Conservation (phyloP, 1,140 invertebrate species). For the Drosophila arizonae region DNA sequence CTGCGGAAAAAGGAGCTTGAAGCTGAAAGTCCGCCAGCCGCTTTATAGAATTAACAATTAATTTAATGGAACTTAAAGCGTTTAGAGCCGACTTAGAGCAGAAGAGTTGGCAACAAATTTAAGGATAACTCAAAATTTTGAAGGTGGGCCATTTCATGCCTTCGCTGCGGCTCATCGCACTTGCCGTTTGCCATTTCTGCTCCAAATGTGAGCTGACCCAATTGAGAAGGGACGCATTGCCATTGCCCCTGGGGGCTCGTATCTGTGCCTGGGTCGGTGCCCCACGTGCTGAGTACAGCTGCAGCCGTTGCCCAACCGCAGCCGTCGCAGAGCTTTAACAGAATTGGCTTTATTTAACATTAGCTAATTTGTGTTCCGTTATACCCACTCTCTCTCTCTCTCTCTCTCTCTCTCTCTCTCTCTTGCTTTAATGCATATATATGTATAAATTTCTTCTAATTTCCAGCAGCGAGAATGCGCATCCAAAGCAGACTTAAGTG, state of each 20-base stretch:
- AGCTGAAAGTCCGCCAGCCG: no score
- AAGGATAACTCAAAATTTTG: conserved; percentile 45
- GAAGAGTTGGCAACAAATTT: conserved; percentile 17
- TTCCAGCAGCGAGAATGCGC: conserved; percentile 1
- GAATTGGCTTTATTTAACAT: conserved; percentile 76
- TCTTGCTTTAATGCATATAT: no score
- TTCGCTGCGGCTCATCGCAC: conserved; percentile 63
- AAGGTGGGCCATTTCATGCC: conserved; percentile 44
- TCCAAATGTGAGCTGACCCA: conserved; percentile 75
- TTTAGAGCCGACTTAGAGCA: neutral
- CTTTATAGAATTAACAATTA: conserved; percentile 11
- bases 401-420: no score
- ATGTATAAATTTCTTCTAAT: no score
- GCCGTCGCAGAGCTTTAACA: conserved; percentile 42
- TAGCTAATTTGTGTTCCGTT: conserved; percentile 72
- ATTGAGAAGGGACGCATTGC: conserved; percentile 53
- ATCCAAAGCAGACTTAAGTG: conserved; percentile 58
- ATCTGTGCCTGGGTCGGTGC: conserved; percentile 22
- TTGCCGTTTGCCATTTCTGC: conserved; percentile 57
- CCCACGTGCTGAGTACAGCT: conserved; percentile 8
- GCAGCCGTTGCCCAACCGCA: conserved; percentile 2
- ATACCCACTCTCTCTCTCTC: no score
- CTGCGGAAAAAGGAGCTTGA: no score
- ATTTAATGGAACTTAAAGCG: conserved; percentile 38
- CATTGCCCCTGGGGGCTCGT: conserved; percentile 35